Evolutionary conservation across 2,888 invertebrate genomes (phyloP).

Genomic region (Calephelis perditalis): DNA sequence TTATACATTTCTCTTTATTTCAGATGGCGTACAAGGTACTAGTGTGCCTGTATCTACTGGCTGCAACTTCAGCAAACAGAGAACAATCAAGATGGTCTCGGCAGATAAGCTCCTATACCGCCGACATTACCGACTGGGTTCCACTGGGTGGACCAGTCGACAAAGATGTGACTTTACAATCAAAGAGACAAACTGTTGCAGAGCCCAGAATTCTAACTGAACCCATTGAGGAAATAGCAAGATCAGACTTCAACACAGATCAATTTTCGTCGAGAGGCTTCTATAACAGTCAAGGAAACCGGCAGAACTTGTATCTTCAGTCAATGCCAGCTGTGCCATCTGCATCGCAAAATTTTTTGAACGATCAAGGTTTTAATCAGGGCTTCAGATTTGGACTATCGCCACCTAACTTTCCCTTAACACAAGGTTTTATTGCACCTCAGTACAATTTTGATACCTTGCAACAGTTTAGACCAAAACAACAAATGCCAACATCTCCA

Average conservation of each 20-base stretch:
- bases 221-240: slow-evolving; percentile 51
- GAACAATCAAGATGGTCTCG: slow-evolving; percentile 68
- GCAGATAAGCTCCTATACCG: slow-evolving; percentile 67
- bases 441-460: slow-evolving; percentile 52
- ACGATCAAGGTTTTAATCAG: slow-evolving; percentile 65
- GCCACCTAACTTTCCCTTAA: slow-evolving; percentile 59
- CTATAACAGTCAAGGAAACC: slow-evolving; percentile 51
- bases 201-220: slow-evolving; percentile 68
- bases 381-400: slow-evolving; percentile 60
- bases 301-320: slow-evolving; percentile 57
- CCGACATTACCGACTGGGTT: slow-evolving; percentile 69
- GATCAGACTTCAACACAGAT: slow-evolving; percentile 48
- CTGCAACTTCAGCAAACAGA: slow-evolving; percentile 44
- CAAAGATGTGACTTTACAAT: slow-evolving; percentile 41
- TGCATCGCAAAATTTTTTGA: slow-evolving; percentile 64
- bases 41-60: slow-evolving; percentile 45
- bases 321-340: slow-evolving; percentile 66
- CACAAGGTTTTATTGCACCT: slow-evolving; percentile 59
- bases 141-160: slow-evolving; percentile 57
- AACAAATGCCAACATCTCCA: slow-evolving; percentile 40
- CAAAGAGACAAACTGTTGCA: slow-evolving; percentile 64
- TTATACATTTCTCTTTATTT: slow-evolving; percentile 30
- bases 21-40: slow-evolving; percentile 62
- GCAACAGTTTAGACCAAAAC: slow-evolving; percentile 46
- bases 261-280: slow-evolving; percentile 52